These are phyloP conservation scores for Zhengitettix transpicula DNA, from an alignment of 2,888 invertebrate genomes.

Conservation along the genomic window DNA sequence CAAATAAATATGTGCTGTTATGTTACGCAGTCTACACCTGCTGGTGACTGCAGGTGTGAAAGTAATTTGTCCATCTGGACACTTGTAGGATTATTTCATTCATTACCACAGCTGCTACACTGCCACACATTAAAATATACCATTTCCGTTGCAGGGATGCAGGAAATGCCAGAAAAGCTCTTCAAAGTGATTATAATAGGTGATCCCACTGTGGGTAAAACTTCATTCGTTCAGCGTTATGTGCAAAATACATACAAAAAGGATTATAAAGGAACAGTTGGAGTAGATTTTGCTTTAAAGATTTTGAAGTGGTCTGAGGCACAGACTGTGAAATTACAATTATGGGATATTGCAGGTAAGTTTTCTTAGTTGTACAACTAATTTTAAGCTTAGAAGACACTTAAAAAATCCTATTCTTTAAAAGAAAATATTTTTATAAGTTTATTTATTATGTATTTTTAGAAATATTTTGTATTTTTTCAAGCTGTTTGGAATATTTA, in stretches of 20 bases:
- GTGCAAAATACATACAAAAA: slow-evolving; percentile 30
- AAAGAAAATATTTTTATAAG: no score
- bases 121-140: background rate
- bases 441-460: no score
- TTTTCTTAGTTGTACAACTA: background rate
- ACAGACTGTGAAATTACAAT: slow-evolving; percentile 33
- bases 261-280: slow-evolving; percentile 37
- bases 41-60: no score
- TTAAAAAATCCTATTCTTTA: no score
- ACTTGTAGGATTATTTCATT: no score
- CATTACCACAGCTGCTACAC: background rate
- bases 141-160: slow-evolving; percentile 7
- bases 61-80: no score
- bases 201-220: slow-evolving; percentile 33
- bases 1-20: no score
- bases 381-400: no score
- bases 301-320: slow-evolving; percentile 35
- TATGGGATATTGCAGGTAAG: slow-evolving; percentile 41
- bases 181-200: slow-evolving; percentile 32
- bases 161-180: slow-evolving; percentile 22
- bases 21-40: no score
- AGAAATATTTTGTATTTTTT: no score
- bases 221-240: slow-evolving; percentile 37
- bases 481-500: no score
- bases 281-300: slow-evolving; percentile 41